Evolutionary conservation across 1,140 invertebrate genomes (phyloP).

Genomic region (Probaryconus sp.): DNA sequence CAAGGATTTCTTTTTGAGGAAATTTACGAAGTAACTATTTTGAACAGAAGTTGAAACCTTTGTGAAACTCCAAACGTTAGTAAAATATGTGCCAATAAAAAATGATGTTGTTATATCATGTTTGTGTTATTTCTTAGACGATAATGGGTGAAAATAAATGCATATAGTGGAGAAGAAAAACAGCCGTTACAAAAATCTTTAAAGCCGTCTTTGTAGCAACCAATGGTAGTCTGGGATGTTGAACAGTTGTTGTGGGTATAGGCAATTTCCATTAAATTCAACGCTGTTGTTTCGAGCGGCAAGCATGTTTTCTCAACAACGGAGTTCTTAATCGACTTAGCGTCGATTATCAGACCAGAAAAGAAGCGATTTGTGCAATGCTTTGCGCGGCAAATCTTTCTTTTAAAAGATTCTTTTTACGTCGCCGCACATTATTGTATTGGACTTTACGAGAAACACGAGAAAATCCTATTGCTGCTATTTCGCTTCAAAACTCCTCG

Average conservation of each 20-base stretch:
- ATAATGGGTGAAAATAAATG: too few species aligned
- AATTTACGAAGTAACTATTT: too few species aligned
- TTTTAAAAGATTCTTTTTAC: constrained; percentile 55
- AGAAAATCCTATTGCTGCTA: constrained; percentile 53
- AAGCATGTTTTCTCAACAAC: constrained; percentile 49
- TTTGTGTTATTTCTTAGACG: too few species aligned
- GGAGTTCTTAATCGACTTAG: constrained; percentile 59
- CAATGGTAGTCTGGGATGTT: too few species aligned
- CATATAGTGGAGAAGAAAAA: too few species aligned
- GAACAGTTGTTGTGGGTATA: constrained; percentile 12
- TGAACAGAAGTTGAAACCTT: too few species aligned
- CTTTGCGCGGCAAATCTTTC: constrained; percentile 58
- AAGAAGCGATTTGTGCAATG: constrained; percentile 60
- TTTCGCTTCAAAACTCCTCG: constrained; percentile 50
- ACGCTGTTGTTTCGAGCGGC: constrained; percentile 30
- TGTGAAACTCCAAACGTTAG: too few species aligned
- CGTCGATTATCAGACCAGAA: constrained; percentile 64
- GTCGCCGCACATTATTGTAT: constrained; percentile 48
- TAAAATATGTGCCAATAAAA: too few species aligned
- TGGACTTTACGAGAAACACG: constrained; percentile 55
- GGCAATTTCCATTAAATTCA: constrained; percentile 43
- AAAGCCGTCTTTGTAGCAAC: too few species aligned
- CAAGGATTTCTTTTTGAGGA: too few species aligned
- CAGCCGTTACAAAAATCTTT: too few species aligned
- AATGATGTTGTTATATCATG: too few species aligned